Conservation (phyloP, 2,888 invertebrate species). For the Ichneumoninae sp. region DNA sequence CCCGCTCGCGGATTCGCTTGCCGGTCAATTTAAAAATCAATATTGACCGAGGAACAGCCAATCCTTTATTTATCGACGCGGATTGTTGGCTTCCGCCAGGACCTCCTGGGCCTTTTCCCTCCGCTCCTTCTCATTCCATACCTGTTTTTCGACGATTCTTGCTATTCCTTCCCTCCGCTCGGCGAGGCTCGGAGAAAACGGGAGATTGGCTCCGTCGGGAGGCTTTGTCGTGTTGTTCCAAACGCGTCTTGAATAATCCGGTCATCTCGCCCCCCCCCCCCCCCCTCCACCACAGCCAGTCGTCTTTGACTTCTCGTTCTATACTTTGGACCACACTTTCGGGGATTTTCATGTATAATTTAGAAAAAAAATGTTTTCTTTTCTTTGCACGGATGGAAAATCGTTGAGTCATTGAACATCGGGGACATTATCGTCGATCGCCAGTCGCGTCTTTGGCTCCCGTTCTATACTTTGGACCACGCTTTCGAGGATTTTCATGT, state of each 20-base stretch:
- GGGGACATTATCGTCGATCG: too few species aligned
- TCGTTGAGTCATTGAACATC: too few species aligned
- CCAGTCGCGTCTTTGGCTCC: too few species aligned
- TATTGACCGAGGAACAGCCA: slow-evolving; percentile 83
- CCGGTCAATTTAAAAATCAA: slow-evolving; percentile 85
- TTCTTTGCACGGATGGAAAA: neutral
- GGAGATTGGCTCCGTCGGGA: slow-evolving; percentile 68
- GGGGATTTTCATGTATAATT: neutral
- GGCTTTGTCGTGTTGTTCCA: slow-evolving; percentile 79
- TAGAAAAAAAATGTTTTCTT: neutral
- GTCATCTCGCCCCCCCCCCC: slow-evolving; percentile 70
- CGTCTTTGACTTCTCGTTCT: slow-evolving; percentile 19
- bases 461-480: too few species aligned
- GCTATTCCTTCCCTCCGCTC: slow-evolving; percentile 68
- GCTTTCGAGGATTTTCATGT: too few species aligned
- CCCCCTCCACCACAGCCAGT: neutral
- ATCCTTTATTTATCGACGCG: slow-evolving; percentile 83
- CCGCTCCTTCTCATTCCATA: slow-evolving; percentile 42
- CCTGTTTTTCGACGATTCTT: slow-evolving; percentile 41
- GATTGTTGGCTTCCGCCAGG: slow-evolving; percentile 77
- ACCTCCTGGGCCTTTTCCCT: slow-evolving; percentile 14
- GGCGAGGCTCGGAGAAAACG: slow-evolving; percentile 68
- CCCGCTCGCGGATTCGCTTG: slow-evolving; percentile 79
- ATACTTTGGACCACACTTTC: slow-evolving; percentile 11
- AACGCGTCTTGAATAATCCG: slow-evolving; percentile 83